These are phyloP conservation scores for Psylliodes chrysocephalus DNA, from an alignment of 2,888 invertebrate genomes.

Conservation along the genomic window DNA sequence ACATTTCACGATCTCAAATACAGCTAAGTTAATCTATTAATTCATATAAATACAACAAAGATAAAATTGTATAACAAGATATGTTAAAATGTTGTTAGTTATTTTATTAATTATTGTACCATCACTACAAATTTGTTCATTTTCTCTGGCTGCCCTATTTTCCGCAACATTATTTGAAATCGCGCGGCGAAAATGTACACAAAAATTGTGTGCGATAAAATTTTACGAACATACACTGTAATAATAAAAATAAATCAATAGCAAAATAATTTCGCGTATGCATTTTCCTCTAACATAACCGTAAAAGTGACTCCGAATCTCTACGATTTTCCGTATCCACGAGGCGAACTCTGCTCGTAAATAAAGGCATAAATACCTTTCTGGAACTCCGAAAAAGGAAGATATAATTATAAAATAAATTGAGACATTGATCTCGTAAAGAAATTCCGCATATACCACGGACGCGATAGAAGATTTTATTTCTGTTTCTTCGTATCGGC, in stretches of 20 bases:
- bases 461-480: constrained; percentile 12
- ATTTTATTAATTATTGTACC: too few species aligned
- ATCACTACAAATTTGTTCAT: too few species aligned
- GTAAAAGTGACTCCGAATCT: not conserved
- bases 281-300: constrained; percentile 11
- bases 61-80: too few species aligned
- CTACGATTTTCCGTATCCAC: not conserved
- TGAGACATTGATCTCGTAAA: constrained; percentile 17
- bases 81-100: too few species aligned
- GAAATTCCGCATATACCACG: constrained; percentile 18
- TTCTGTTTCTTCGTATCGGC: not conserved
- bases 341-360: constrained; percentile 1
- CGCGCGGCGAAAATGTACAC: too few species aligned
- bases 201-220: too few species aligned
- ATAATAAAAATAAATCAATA: not conserved
- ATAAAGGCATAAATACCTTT: constrained; percentile 3
- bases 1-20: too few species aligned
- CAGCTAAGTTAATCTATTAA: too few species aligned
- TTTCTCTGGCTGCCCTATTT: too few species aligned
- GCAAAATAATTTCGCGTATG: constrained; percentile 25
- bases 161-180: too few species aligned
- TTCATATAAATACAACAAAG: too few species aligned
- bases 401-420: constrained; percentile 21
- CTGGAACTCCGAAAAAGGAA: constrained; percentile 3
- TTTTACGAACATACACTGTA: not conserved